A percentile compares a stretch with the other conserved stretches of the same genome.
Evolutionary conservation across 2,888 invertebrate genomes (phyloP).

Genomic region (Byasa hedistus): DNA sequence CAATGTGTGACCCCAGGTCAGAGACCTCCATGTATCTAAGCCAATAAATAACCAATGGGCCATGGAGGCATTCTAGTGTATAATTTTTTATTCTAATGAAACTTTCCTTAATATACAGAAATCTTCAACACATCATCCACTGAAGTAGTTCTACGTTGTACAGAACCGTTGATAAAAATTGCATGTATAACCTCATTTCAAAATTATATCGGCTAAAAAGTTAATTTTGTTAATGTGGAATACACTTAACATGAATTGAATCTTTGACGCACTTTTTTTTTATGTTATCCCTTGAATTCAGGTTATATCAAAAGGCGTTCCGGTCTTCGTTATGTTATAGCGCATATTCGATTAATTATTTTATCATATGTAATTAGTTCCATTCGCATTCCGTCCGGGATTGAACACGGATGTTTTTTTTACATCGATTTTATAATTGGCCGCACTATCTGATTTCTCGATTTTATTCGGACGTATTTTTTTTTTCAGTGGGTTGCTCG

Average conservation of each 20-base stretch:
- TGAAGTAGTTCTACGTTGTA: too few species aligned
- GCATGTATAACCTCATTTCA: neutral
- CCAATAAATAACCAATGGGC: too few species aligned
- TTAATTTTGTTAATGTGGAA: neutral
- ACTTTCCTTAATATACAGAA: too few species aligned
- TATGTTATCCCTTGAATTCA: slow-evolving; percentile 21
- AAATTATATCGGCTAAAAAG: neutral
- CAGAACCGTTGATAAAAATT: too few species aligned
- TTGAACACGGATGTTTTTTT: slow-evolving; percentile 14
- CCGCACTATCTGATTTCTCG: slow-evolving; percentile 26
- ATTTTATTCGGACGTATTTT: slow-evolving; percentile 22
- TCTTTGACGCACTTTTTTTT: neutral
- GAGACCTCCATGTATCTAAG: too few species aligned
- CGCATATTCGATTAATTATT: slow-evolving; percentile 22
- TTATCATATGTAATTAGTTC: slow-evolving; percentile 24
- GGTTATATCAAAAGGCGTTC: slow-evolving; percentile 14
- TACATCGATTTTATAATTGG: slow-evolving; percentile 18
- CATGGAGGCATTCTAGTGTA: too few species aligned
- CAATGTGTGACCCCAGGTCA: too few species aligned
- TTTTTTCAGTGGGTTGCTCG: slow-evolving; percentile 10
- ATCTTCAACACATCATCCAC: too few species aligned
- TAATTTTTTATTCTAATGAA: too few species aligned
- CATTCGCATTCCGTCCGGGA: slow-evolving; percentile 15
- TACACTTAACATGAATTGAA: neutral
- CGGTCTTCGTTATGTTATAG: slow-evolving; percentile 13